These are phyloP conservation scores for Indicator maculatus DNA, from an alignment of 2,113 vertebrate genomes.

Conservation along the genomic window DNA sequence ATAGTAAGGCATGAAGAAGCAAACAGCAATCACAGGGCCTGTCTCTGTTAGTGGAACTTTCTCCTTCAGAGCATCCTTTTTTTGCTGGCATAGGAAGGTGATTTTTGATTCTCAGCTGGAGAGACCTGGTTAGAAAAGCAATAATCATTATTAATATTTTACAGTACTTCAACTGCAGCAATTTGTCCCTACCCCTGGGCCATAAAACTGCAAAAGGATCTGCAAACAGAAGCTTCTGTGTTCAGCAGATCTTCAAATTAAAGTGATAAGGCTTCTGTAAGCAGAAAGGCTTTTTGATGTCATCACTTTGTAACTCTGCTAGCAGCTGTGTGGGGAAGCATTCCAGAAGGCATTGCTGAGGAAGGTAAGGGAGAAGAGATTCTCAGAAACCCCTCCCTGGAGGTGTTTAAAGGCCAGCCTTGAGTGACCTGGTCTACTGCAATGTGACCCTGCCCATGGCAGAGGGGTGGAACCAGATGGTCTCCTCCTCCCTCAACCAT, in stretches of 20 bases:
- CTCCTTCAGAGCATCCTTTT: constrained; percentile 71
- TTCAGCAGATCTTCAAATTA: background rate
- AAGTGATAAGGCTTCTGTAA: background rate
- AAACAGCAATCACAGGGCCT: background rate
- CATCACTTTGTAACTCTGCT: background rate
- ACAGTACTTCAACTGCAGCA: background rate
- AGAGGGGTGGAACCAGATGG: too few species aligned
- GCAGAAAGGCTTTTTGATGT: background rate
- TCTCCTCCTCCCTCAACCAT: too few species aligned
- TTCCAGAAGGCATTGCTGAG: background rate
- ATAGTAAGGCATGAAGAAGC: constrained; percentile 45
- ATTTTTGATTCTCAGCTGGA: constrained; percentile 53
- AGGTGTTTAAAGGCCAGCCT: too few species aligned
- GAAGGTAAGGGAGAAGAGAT: background rate
- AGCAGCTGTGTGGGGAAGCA: background rate
- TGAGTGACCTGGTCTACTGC: too few species aligned
- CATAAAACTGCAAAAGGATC: background rate
- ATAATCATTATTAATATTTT: background rate
- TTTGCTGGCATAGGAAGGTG: constrained; percentile 60
- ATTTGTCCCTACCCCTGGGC: background rate
- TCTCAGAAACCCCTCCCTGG: background rate
- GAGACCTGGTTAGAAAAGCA: constrained; percentile 63
- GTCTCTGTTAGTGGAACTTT: constrained; percentile 31
- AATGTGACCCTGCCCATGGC: too few species aligned
- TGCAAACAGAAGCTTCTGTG: background rate